Conservation (phyloP, 2,888 invertebrate species). For the Pristionchus maxplancki region DNA sequence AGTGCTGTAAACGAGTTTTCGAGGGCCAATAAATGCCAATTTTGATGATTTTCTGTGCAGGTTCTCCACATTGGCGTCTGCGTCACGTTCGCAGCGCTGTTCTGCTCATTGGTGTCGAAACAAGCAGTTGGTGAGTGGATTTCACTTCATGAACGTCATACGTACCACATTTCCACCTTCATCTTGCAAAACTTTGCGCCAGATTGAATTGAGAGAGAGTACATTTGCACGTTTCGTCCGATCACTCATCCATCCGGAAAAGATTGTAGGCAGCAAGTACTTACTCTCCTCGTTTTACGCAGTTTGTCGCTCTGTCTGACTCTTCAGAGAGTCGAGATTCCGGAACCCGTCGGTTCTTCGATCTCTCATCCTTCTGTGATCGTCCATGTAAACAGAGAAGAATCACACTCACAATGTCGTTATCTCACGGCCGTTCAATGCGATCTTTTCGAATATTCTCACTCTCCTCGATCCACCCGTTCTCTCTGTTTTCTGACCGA, state of each 20-base stretch:
- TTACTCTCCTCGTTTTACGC: too few relatives aligned
- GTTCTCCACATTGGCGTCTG: constrained; percentile 90
- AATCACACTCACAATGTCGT: background rate
- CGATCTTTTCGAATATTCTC: too few relatives aligned
- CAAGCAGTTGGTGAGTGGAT: constrained; percentile 89
- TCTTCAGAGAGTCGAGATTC: too few relatives aligned
- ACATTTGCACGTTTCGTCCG: too few relatives aligned
- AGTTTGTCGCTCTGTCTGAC: too few relatives aligned
- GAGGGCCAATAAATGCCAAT: too few relatives aligned
- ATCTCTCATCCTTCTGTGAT: constrained; percentile 2
- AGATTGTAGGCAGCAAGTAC: too few relatives aligned
- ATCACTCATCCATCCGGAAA: too few relatives aligned
- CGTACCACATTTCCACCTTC: background rate
- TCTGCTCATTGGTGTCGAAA: constrained; percentile 96
- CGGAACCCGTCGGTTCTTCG: background rate
- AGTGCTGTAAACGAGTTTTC: background rate
- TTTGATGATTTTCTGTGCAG: background rate
- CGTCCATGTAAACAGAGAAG: constrained; percentile 1
- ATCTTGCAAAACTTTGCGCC: too few relatives aligned
- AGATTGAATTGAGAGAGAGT: too few relatives aligned
- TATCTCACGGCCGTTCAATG: background rate
- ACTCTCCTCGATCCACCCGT: too few relatives aligned
- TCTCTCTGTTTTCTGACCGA: too few relatives aligned
- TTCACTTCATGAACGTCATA: background rate
- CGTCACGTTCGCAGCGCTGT: constrained; percentile 94